Base-by-base conservation (phyloP, 2,888 invertebrate genomes). In the Cheilosia grossa region DNA sequence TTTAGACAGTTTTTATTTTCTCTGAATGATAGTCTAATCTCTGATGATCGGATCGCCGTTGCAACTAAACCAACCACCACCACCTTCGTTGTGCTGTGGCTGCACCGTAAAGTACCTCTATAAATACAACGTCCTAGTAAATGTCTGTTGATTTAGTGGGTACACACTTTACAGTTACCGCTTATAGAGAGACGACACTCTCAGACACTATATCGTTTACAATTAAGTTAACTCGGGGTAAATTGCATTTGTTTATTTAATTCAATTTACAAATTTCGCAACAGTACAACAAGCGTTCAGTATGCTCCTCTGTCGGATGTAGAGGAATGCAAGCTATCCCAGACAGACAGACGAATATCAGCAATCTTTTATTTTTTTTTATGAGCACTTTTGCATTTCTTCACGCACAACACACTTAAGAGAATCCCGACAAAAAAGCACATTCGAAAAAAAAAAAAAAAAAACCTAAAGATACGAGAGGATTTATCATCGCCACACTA, bases 231-330 rank as follows among this genome's bases (percentile, higher is more conserved):
- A 80, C 67, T 63, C 17, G 70, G 64, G 49, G 58, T 56, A 80
- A 70, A 70, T 80, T 77, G 63, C 75, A 80, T 85, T 85, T 85
- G 85, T 85, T 85, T 72, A 85, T 80, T 85, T 66, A 80, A 85
- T 85, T 80, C 75, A 80, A 85, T 85, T 85, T 59, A 75, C 21
- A n/a, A 33, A 17, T 33, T 37, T 66, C 64, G 74, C 51, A 69
- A 61, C 74, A 64, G 63, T 49, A 33, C 10, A 10, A 33, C 33
- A 33, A 33, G 33, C 33, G 33, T n/a, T 61, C 42, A 72, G 49
- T 19, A 42, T 42, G 2, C 4, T 64, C 37, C 49, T 70, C 49
- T 27, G 17, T 17, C 40, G n/a, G 37, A 47, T 33, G 9, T 40
- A 27, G 40, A 66, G 4, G 17, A 49, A 37, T 30, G 44, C 49